Conservation (phyloP, 2,888 invertebrate genomes). For the Busseola fusca region DNA sequence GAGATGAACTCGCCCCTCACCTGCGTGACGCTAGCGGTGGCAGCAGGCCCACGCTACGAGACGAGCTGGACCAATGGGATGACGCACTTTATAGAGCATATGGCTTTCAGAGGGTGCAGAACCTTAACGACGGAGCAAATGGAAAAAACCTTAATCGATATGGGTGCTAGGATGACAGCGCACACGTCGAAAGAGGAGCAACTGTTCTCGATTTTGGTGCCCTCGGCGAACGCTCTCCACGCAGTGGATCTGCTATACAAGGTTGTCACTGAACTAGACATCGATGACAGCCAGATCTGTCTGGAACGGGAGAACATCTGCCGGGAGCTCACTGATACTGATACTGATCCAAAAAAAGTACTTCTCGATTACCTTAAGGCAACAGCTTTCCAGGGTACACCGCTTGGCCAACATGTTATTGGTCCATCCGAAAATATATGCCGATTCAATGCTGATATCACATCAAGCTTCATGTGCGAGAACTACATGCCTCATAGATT, state of each 20-base stretch:
- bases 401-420: constrained; percentile 77
- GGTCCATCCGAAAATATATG: constrained; percentile 92
- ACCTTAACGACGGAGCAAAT: constrained; percentile 59
- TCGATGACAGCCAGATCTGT: constrained; percentile 68
- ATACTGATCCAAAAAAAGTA: constrained; percentile 74
- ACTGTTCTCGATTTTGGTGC: constrained; percentile 68
- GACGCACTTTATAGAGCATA: constrained; percentile 79
- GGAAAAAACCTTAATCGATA: constrained; percentile 57
- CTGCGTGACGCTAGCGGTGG: constrained; percentile 71
- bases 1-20: constrained; percentile 65
- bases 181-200: constrained; percentile 76
- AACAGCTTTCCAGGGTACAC: constrained; percentile 86
- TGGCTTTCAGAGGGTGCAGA: constrained; percentile 76
- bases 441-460: constrained; percentile 82
- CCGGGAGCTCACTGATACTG: constrained; percentile 75
- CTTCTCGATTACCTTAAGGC: constrained; percentile 85
- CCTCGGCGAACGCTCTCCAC: constrained; percentile 47
- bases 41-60: constrained; percentile 79
- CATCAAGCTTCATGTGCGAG: constrained; percentile 68
- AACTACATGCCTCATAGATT: constrained; percentile 88
- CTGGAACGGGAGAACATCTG: constrained; percentile 71
- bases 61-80: constrained; percentile 74
- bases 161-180: constrained; percentile 69
- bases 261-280: constrained; percentile 68
- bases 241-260: constrained; percentile 66